A percentile compares a stretch with the other conserved stretches of the same genome.
Evolutionary conservation across 2,888 invertebrate species (phyloP).

Genomic region (Idaea biselata): DNA sequence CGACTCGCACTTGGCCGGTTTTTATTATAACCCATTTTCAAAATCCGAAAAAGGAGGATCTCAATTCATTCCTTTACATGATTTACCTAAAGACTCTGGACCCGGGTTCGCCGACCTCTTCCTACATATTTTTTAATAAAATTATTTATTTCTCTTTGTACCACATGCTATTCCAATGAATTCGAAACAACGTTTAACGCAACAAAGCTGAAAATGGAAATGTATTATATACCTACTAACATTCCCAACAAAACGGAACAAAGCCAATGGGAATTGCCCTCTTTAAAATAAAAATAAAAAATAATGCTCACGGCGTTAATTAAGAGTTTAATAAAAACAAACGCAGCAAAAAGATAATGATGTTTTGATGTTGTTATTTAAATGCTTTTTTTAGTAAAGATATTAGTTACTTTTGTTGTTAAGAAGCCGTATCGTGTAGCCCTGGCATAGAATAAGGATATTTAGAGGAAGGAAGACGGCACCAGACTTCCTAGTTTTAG

Average conservation of each 20-base stretch:
- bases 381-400: neutral
- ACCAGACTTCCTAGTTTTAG: no score
- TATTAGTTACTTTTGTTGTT: neutral
- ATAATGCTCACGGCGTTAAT: conserved; percentile 26
- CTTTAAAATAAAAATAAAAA: conserved; percentile 22
- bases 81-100: no score
- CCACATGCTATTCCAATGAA: neutral
- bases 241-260: neutral
- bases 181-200: neutral
- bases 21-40: no score
- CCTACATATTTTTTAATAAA: no score
- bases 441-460: no score
- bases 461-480: no score
- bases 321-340: conserved; percentile 28
- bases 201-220: neutral
- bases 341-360: conserved; percentile 18
- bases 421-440: no score
- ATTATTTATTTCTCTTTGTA: neutral
- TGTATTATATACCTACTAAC: neutral
- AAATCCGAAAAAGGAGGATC: no score
- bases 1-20: no score
- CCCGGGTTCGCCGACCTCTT: no score
- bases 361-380: neutral
- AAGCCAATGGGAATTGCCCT: neutral
- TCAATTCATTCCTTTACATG: no score